phyloP scores from a whole-genome alignment of 2,888 invertebrate species.

The Mesorhabditis spiculigera region DNA sequence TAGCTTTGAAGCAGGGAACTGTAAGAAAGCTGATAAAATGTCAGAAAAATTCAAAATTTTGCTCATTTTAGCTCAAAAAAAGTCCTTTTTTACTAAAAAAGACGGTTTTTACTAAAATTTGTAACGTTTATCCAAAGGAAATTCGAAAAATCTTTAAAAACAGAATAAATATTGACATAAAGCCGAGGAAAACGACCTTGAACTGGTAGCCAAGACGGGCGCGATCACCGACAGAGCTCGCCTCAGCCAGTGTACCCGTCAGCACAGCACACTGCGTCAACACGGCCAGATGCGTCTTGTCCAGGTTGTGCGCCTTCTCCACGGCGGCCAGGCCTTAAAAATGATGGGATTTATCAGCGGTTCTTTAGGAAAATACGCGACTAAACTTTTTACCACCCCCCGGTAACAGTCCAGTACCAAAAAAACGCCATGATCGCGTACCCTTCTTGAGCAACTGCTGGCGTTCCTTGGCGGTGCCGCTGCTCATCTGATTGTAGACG shows the following conservation, averaged over 20 bases:
- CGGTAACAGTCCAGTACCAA: background rate
- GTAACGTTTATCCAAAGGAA: background rate
- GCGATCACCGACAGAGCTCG: background rate
- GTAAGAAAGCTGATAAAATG: too few species aligned
- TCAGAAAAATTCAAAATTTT: too few species aligned
- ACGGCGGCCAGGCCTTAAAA: background rate
- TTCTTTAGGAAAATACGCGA: background rate
- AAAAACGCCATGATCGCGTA: background rate
- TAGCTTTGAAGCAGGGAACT: too few species aligned
- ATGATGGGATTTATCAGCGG: background rate
- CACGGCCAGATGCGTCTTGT: background rate
- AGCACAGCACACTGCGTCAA: background rate
- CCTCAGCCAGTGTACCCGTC: background rate
- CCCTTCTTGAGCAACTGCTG: background rate
- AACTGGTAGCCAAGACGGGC: background rate
- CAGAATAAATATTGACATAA: too few species aligned
- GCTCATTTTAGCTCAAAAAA: too few species aligned
- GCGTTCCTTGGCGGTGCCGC: background rate
- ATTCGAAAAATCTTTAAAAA: too few species aligned
- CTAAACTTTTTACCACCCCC: too few species aligned
- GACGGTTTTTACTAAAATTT: background rate
- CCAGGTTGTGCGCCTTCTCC: background rate
- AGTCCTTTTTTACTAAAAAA: background rate
- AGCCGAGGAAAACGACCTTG: background rate
- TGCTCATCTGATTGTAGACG: background rate